A percentile compares a stretch with the other conserved stretches of the same genome.
phyloP scores from a whole-genome alignment of 2,888 invertebrate species.

The Hydrotaea diabolus region DNA sequence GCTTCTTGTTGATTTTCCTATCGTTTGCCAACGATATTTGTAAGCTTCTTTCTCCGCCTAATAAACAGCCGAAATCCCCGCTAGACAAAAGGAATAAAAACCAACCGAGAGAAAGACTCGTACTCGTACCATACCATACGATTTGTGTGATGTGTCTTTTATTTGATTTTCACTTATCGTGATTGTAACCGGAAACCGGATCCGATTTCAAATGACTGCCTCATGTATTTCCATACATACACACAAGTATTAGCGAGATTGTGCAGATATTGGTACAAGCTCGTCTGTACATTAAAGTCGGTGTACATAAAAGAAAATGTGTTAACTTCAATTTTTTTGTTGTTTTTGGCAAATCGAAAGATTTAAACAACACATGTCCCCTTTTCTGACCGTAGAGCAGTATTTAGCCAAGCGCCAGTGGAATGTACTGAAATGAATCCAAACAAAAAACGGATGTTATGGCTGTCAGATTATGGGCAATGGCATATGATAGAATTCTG shows the following conservation, averaged over 20 bases:
- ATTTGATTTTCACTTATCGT: conserved; percentile 62
- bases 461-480: neutral
- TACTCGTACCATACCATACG: neutral
- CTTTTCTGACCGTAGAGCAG: neutral
- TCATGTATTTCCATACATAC: too few species aligned
- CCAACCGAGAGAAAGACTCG: neutral
- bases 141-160: conserved; percentile 26
- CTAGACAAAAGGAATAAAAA: neutral
- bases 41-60: neutral
- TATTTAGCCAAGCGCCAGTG: neutral
- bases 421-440: neutral
- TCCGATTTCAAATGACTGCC: neutral
- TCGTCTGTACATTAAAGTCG: neutral
- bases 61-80: neutral
- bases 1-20: neutral
- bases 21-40: neutral
- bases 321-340: neutral
- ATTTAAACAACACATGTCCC: neutral
- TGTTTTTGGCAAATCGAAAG: neutral
- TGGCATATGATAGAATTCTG: neutral
- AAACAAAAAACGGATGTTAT: neutral
- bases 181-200: conserved; percentile 44
- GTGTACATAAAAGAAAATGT: neutral
- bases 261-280: too few species aligned
- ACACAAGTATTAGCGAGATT: too few species aligned